Percentiles rank a stretch among this genome's conserved stretches.
Conservation (phyloP, 2,797 vertebrate species). For the Tangara arthus region DNA sequence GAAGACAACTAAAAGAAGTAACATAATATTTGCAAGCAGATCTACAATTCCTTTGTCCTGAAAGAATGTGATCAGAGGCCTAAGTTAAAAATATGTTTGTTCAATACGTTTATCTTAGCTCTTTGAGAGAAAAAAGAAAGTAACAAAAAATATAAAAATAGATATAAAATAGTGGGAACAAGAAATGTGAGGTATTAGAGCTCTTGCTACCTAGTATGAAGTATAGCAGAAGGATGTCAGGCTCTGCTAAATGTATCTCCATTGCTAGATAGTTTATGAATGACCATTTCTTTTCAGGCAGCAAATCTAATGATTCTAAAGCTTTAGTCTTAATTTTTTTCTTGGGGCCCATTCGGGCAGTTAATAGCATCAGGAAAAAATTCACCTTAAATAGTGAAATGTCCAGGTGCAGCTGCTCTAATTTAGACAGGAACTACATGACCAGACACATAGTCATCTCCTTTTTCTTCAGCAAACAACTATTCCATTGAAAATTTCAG, state of each 20-base stretch:
- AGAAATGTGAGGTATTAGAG: background rate
- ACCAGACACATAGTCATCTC: background rate
- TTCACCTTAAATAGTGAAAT: background rate
- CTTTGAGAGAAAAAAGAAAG: background rate
- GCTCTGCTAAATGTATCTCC: background rate
- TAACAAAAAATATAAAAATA: background rate
- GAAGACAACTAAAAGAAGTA: conserved; percentile 36
- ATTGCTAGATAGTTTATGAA: background rate
- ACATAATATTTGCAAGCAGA: conserved; percentile 1
- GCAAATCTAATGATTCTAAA: background rate
- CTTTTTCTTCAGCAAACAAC: background rate
- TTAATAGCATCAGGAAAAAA: background rate
- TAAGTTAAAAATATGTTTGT: conserved; percentile 28
- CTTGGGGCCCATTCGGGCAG: background rate
- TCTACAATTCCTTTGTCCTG: conserved; percentile 27
- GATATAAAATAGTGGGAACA: background rate
- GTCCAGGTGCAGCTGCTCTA: background rate
- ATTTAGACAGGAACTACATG: background rate
- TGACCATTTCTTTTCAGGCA: background rate
- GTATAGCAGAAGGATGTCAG: background rate
- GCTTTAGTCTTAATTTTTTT: background rate
- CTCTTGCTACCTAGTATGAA: background rate
- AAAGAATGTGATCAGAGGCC: background rate
- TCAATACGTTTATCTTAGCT: background rate
- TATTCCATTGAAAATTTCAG: background rate